Base-by-base conservation (phyloP, 2,797 vertebrate species). In the Sebastolobus alascanus region DNA sequence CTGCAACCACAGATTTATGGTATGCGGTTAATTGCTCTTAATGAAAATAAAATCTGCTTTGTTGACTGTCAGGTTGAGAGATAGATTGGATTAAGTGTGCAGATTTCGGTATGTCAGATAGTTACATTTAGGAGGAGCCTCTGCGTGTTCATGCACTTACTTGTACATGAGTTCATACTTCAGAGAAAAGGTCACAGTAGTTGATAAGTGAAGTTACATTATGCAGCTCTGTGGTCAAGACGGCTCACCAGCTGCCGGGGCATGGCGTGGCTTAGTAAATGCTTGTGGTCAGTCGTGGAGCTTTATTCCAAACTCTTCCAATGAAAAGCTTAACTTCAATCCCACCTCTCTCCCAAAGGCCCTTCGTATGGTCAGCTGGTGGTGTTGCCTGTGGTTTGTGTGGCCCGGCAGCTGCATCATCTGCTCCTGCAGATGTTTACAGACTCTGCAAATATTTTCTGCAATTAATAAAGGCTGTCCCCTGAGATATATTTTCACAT, bases 381-480 rank as follows among this genome's bases (percentile, higher is more conserved):
- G 80, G 89, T 79, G 83, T 68, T 68, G 66, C 68, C 68, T 87
- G 86, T 82, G 85, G 91, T 88, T 88, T 31, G 22, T 77, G 88
- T 27, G 87, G 82, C 38, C 10, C 50, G 4, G 64, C 77, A 71
- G 77, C 88, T 83, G 86, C 78, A 67, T 82, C 79, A 22, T 83
- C 76, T 60, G 20, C 22, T 67, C 55, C 73, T 78, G 73, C 52
- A 68, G 43, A 75, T 84, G 55, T 90, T 88, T 86, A 73, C 86
- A 79, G 63, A 75, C 54, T 83, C 66, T 78, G 33, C 33, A 25
- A 70, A 78, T 70, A 68, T 80, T 74, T 80, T 79, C 46, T 72
- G 33, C 43, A 65, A 64, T 75, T 72, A 40, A 52, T 76, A 37
- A 52, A 79, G 3, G 43, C 40, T 12, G 4, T 59, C 33, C 56